Percentiles rank a stretch among this genome's conserved stretches.
Conservation (phyloP, 64 coral and sea anemone species). For the Astreopora myriophthalma region DNA sequence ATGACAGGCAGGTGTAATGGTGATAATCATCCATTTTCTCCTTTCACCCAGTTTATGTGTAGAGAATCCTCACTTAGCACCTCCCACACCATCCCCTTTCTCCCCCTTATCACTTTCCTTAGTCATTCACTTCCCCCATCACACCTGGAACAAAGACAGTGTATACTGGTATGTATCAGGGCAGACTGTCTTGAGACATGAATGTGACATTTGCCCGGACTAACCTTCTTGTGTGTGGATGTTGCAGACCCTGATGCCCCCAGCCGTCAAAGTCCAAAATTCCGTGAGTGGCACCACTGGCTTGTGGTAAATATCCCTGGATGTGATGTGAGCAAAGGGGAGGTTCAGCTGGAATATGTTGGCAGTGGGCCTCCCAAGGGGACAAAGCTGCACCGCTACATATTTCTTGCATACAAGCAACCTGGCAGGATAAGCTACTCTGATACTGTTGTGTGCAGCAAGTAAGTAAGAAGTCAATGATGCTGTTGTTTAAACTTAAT, state of each 20-base stretch:
- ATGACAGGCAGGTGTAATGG: conserved; percentile 59
- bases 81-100: no score
- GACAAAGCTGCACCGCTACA: conserved; percentile 71
- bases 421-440: conserved; percentile 41
- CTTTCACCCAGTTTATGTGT: not conserved
- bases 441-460: conserved; percentile 49
- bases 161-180: no score
- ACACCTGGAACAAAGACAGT: no score
- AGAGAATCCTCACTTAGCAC: no score
- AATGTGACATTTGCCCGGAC: no score
- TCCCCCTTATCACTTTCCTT: no score
- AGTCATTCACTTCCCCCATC: no score
- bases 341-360: conserved; percentile 49
- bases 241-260: conserved; percentile 72
- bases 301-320: conserved; percentile 77
- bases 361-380: conserved; percentile 62
- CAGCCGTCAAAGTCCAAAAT: conserved; percentile 37
- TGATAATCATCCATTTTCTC: not conserved
- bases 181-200: no score
- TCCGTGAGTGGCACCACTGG: conserved; percentile 80
- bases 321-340: conserved; percentile 65
- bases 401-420: conserved; percentile 71
- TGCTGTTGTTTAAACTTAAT: no score
- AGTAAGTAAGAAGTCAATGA: no score
- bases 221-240: not conserved